Evolutionary conservation across 2,797 vertebrate genomes (phyloP), one percentile per base, ranked within the genome.

Genomic region (Neoniphon sammara): DNA sequence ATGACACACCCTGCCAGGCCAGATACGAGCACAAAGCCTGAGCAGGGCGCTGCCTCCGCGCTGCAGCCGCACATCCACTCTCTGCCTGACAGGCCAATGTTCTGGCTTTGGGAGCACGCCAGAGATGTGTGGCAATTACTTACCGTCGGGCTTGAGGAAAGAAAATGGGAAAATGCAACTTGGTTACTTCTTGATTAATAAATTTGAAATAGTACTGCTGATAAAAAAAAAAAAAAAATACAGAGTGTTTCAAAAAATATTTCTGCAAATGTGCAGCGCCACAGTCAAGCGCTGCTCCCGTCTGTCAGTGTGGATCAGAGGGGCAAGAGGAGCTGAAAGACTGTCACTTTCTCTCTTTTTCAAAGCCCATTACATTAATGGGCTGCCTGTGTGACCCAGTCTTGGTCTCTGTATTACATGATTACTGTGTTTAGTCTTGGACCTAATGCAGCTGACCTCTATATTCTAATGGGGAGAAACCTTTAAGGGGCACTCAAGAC

Each of bases 361-460:
- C 85, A 87, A 82, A 87, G 76, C 58, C 60, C 34, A 52, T 25
- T 18, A 5, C 85, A 86, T 90, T 91, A 92, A 88, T 78, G 82
- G 85, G 68, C 78, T 78, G 82, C 71, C 81, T 62, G 73, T 77
- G 84, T 82, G 87, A 91, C 88, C 85, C 66, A 31, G 70, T 65
- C 18, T 11, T 36, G 42, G 77, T 85, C 87, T 84, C 75, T 91
- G 78, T 83, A 73, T 88, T 73, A 54, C 85, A 87, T 77, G 55
- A 91, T 93, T 87, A 90, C 87, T 75, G 82, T 86, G 88, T 91
- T 90, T 87, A 87, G 84, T 87, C 23, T 62, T 57, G 44, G 75
- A 89, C 85, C 77, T 91, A 85, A 92, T 90, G 88, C 88, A 71
- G 74, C 89, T 85, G 92, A 91, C 93, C 93, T 91, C 84, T 80